Percentiles rank a stretch among this genome's conserved stretches.
phyloP scores from a whole-genome alignment of 2,797 vertebrate species.

The Chromis chromis region DNA sequence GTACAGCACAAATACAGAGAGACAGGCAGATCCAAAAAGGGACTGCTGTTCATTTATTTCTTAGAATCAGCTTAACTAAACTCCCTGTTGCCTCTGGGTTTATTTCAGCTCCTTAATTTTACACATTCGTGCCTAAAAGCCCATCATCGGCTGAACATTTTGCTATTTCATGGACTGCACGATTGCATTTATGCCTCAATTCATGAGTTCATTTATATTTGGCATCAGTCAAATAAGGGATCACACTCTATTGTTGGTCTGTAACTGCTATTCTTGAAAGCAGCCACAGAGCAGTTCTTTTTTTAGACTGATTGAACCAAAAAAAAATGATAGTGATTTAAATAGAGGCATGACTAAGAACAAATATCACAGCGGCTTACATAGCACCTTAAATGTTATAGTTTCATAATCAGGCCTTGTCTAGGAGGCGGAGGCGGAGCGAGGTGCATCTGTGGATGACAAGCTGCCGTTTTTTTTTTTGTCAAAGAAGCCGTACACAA shows the following conservation, averaged over 20 bases:
- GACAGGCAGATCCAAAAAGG: neutral
- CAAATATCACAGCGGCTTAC: conserved; percentile 57
- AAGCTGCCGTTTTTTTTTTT: conserved; percentile 6
- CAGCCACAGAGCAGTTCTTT: conserved; percentile 51
- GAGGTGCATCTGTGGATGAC: conserved; percentile 22
- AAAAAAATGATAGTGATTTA: conserved; percentile 72
- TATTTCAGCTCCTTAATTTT: conserved; percentile 38
- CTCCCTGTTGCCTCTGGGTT: conserved; percentile 12
- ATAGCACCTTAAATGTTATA: conserved; percentile 46
- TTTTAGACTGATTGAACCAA: conserved; percentile 63
- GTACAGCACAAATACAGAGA: neutral
- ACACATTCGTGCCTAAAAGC: conserved; percentile 33
- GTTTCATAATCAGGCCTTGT: conserved; percentile 58
- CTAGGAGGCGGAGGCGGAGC: conserved; percentile 11
- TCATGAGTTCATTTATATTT: conserved; percentile 36
- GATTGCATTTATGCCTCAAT: conserved; percentile 36
- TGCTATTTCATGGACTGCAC: conserved; percentile 28
- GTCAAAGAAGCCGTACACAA: conserved; percentile 43
- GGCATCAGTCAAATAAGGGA: conserved; percentile 41
- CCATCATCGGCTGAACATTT: conserved; percentile 33
- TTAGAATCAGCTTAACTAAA: conserved; percentile 10
- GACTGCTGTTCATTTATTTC: conserved; percentile 1
- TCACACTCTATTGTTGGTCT: conserved; percentile 31
- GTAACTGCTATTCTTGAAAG: conserved; percentile 57
- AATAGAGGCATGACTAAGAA: conserved; percentile 65